Evolutionary conservation across 2,888 invertebrate species (phyloP).

Genomic region (Oscheius sp.): DNA sequence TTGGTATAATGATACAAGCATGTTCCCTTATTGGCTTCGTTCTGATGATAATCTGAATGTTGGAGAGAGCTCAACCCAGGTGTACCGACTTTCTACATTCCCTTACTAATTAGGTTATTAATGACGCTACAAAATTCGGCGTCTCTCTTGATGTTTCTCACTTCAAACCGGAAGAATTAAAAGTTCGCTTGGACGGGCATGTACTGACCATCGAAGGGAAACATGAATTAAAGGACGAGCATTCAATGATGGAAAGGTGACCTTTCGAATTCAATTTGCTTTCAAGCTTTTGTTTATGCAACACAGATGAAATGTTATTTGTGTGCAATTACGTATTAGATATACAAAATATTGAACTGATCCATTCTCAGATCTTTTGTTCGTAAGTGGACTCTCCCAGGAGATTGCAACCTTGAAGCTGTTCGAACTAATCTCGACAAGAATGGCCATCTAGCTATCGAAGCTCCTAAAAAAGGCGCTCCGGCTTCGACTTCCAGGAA

Average conservation of each 20-base stretch:
- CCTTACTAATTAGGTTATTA: no score
- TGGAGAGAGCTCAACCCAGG: background rate
- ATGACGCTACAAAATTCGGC: constrained; percentile 36
- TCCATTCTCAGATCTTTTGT: constrained; percentile 39
- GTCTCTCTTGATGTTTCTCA: constrained; percentile 41
- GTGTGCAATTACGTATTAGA: no score
- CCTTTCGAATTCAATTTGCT: constrained; percentile 2
- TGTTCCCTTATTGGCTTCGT: background rate
- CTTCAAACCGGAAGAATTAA: constrained; percentile 52
- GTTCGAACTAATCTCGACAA: constrained; percentile 31
- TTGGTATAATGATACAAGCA: background rate
- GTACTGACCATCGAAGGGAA: constrained; percentile 41
- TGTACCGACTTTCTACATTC: no score
- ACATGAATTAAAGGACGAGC: constrained; percentile 43
- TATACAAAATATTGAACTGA: no score
- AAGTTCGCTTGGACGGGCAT: constrained; percentile 43
- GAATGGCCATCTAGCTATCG: constrained; percentile 40
- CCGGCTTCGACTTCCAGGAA: background rate
- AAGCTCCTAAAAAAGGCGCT: constrained; percentile 34
- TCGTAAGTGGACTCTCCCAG: constrained; percentile 40
- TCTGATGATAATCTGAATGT: background rate
- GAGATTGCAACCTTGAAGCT: constrained; percentile 36
- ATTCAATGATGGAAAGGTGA: constrained; percentile 33
- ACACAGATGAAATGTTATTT: no score
- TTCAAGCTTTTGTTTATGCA: no score